These are phyloP conservation scores for Thecophora atra DNA, from an alignment of 2,888 invertebrate species.

Conservation along the genomic window DNA sequence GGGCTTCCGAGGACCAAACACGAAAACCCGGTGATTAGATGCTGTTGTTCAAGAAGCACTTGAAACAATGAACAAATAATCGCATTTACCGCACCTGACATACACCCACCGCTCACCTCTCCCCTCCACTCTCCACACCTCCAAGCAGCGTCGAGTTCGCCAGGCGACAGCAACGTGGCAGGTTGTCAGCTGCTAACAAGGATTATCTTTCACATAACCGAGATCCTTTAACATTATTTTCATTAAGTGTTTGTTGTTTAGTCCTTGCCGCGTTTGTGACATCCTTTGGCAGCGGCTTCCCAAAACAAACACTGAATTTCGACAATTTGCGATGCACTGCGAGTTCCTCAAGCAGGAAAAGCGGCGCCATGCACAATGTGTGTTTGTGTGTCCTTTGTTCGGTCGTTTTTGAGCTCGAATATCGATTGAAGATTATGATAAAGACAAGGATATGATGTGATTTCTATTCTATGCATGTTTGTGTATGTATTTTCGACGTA, in stretches of 20 bases:
- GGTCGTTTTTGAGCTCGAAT: constrained; percentile 42
- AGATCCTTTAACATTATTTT: constrained; percentile 18
- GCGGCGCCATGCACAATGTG: not conserved
- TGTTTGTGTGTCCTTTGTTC: not conserved
- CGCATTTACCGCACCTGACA: constrained; percentile 26
- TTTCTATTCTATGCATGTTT: not conserved
- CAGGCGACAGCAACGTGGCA: constrained; percentile 4
- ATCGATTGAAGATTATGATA: constrained; percentile 65
- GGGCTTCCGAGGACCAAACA: not conserved
- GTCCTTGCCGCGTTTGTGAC: not conserved
- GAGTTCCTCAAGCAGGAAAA: not conserved
- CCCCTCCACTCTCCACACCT: not conserved
- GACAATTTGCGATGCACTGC: not conserved
- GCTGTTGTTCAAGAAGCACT: constrained; percentile 3
- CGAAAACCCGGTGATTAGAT: constrained; percentile 21
- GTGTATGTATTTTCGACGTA: not conserved
- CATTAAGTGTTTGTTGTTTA: constrained; percentile 1
- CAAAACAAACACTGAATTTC: not conserved
- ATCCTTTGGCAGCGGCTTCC: not conserved
- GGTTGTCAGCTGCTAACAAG: constrained; percentile 29
- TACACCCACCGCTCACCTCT: not conserved
- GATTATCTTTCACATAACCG: constrained; percentile 26
- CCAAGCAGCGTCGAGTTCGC: not conserved
- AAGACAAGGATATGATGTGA: constrained; percentile 54
- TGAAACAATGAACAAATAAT: constrained; percentile 35